Evolutionary conservation across 1,140 invertebrate species (phyloP).

Genomic region (Tetraneura akinire): DNA sequence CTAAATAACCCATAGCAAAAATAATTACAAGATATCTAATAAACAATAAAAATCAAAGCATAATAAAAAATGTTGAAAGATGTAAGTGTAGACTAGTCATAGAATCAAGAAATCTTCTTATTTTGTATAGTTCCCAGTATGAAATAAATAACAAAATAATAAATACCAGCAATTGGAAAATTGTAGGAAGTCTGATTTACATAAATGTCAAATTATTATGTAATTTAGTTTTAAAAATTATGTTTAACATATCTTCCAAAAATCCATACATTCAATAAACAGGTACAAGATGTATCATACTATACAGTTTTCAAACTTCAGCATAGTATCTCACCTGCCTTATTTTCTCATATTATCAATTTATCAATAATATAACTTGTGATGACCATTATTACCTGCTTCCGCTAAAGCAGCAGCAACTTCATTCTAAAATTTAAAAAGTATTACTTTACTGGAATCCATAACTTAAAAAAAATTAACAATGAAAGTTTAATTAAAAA

Average conservation of each 20-base stretch:
- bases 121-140: no score
- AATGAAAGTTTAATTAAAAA: conserved; percentile 52
- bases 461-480: conserved; percentile 53
- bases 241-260: neutral
- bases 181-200: neutral
- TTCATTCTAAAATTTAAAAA: conserved; percentile 72
- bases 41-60: neutral
- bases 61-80: neutral
- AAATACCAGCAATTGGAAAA: neutral
- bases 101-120: no score
- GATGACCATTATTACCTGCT: conserved; percentile 62
- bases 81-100: no score
- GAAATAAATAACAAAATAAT: no score
- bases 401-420: conserved; percentile 95
- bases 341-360: conserved; percentile 18
- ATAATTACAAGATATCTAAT: neutral
- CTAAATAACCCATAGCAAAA: neutral
- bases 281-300: neutral
- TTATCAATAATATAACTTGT: conserved; percentile 52
- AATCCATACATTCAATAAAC: conserved; percentile 14
- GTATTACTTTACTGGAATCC: no score
- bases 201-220: neutral
- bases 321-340: conserved; percentile 5
- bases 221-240: neutral
- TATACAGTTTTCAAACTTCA: conserved; percentile 10